phyloP scores from a whole-genome alignment of 37 sponge, comb jelly and placozoan species.

The Chondrosia reniformis region DNA sequence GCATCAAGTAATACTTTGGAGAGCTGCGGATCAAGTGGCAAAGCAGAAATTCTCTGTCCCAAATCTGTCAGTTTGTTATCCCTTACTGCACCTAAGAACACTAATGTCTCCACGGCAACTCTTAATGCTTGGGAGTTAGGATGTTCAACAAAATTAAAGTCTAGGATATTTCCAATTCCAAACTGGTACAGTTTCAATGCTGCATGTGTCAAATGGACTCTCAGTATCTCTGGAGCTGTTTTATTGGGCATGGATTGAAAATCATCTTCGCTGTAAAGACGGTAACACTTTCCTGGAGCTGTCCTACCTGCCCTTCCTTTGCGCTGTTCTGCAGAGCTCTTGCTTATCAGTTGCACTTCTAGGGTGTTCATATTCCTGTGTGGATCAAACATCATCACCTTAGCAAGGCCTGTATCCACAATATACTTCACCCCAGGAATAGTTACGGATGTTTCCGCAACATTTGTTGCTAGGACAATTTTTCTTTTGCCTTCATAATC shows the following conservation, averaged over 20 bases:
- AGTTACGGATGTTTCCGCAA: constrained; percentile 90
- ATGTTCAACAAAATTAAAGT: constrained; percentile 69
- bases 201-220: constrained; percentile 54
- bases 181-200: constrained; percentile 64
- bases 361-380: constrained; percentile 68
- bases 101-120: constrained; percentile 54
- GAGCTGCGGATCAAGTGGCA: constrained; percentile 65
- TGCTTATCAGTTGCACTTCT: constrained; percentile 47
- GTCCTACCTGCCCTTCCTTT: constrained; percentile 80
- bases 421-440: constrained; percentile 80
- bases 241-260: constrained; percentile 41
- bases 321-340: constrained; percentile 76
- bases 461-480: constrained; percentile 82
- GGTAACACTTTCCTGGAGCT: constrained; percentile 67
- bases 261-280: constrained; percentile 50
- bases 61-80: constrained; percentile 38
- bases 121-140: constrained; percentile 47
- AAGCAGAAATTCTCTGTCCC: constrained; percentile 47
- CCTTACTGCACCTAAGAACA: constrained; percentile 62
- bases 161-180: constrained; percentile 56
- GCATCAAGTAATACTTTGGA: constrained; percentile 57
- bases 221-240: constrained; percentile 57
- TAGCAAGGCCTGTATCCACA: constrained; percentile 77
- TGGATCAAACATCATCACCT: constrained; percentile 64
- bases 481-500: constrained; percentile 44